Percentiles rank a stretch among this genome's conserved stretches.
Evolutionary conservation across 1,140 invertebrate genomes (phyloP).

Genomic region (Procambarus clarkii): DNA sequence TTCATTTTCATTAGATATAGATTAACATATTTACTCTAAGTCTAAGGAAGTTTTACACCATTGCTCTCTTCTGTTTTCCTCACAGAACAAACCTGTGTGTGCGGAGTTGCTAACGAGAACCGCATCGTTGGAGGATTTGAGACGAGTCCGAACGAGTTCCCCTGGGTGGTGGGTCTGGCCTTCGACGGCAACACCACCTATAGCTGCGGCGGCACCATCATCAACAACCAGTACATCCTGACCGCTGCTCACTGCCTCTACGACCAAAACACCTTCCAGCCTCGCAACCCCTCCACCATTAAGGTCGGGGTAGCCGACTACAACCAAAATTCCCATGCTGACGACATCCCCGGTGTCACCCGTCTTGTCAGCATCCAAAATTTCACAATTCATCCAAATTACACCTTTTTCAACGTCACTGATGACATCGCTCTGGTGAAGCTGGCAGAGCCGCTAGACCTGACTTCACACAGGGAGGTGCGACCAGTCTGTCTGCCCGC

Average conservation of each 20-base stretch:
- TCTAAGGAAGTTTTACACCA: too few species aligned
- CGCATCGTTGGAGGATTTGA: conserved; percentile 19
- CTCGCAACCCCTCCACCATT: not conserved
- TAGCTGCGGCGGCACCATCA: not conserved
- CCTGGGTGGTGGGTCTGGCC: conserved; percentile 5
- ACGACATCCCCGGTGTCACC: conserved; percentile 19
- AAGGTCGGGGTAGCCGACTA: conserved; percentile 24
- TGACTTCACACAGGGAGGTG: not conserved
- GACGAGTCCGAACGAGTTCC: conserved; percentile 11
- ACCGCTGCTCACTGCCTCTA: conserved; percentile 40
- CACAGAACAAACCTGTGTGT: not conserved
- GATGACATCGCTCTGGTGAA: conserved; percentile 75
- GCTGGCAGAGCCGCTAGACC: conserved; percentile 39
- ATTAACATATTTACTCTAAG: too few species aligned
- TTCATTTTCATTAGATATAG: too few species aligned
- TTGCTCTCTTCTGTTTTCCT: not conserved
- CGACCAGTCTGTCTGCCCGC: conserved; percentile 66
- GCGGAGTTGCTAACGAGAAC: not conserved
- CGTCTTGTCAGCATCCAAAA: not conserved
- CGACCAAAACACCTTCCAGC: not conserved
- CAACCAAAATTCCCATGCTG: not conserved
- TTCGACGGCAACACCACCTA: not conserved
- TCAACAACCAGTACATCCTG: conserved; percentile 26
- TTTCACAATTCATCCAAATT: not conserved
- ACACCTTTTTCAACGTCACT: not conserved